Base-by-base conservation (phyloP, 1,140 invertebrate species). In the Drosophila bifasciata region DNA sequence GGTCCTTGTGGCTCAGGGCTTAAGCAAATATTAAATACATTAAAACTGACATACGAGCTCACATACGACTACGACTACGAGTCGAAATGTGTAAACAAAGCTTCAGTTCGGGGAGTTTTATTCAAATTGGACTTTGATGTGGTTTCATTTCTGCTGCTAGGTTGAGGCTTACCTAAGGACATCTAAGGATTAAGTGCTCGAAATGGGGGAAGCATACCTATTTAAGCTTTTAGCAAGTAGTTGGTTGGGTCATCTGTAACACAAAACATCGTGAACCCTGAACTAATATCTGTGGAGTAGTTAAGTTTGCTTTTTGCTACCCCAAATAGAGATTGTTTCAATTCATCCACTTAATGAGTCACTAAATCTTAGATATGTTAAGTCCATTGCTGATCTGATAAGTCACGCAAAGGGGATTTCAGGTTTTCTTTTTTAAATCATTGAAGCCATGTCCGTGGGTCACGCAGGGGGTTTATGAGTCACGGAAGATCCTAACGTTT, bases 1-100 rank as follows among this genome's bases (percentile, higher is more conserved):
- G 59, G 45, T 77, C 44, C 66, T 41, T 53, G 32, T 32, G 39
- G 39, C 44, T 51, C 19, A 16, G n/a, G 72, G 53, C 73, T 81
- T 86, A 71, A 75, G 74, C 78, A 86, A 86, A 86, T 86, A 86
- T 88, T 86, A 88, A 86, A 86, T 81, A 85, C 77, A 85, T 86
- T 85, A 77, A 66, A 85, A 81, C 80, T 74, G 80, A 81, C 81
- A 80, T 59, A 75, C 61, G 71, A 74, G 70, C 41, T 44, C 32
- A 25, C 6, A 25, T 25, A 25, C 25, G 25, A 25, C 6, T 7
- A 25, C 25, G 25, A 9, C 8, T 28, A 28, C 61, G 70, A 75
- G 53, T 74, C 49, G 32, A 72, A 79, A 71, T 61, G 55, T 72
- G 66, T 76, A 86, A 80, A 80, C 72, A 85, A 21, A 52, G 48